Evolutionary conservation across 2,888 invertebrate genomes (phyloP), one percentile per base, ranked within the genome.

Genomic region (Harpagoxenus sublaevis): DNA sequence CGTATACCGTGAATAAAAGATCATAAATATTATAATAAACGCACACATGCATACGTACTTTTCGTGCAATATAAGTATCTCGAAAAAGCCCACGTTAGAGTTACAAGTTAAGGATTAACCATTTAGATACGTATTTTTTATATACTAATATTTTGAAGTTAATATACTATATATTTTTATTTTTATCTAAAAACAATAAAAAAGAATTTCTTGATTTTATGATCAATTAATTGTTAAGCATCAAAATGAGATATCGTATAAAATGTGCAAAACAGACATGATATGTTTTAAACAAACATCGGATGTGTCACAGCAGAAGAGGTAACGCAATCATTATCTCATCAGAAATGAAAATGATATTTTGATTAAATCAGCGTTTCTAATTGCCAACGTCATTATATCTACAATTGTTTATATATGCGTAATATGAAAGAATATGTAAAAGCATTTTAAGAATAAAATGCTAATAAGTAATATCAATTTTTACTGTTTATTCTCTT

Each of bases 241-340:
- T 53, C 10, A n/a, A 28, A 45, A 45, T 60, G 42, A 42, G 3
- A 51, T 68, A 45, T 31, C 31, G 6, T 66, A 55, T 66, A 55
- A 55, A 68, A 55, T 42, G 31, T 5, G n/a, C 23, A 12, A 55
- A 55, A 68, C 28, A 39, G 55, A 31, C 28, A 31, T n/a, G 51
- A 57, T 62, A n/a, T 51, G 31, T 68, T 78, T 66, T 78, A 68
- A 28, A 31, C 68, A 66, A 45, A 68, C 55, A 57, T 78, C 42
- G 31, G 23, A 68, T 6, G 23, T 78, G 78, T 78, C 78, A 68
- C 31, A 31, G n/a, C 78, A 78, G 68, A 23, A 31, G 55, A 68
- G 31, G 15, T 45, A 31, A 68, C 42, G 45, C 68, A 55, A 68
- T 78, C 42, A 55, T 78, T 57, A 45, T 3, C 55, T 78, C 68